These are phyloP conservation scores for Ictidomys tridecemlineatus DNA, from an alignment of 2,113 vertebrate genomes.

Conservation along the genomic window DNA sequence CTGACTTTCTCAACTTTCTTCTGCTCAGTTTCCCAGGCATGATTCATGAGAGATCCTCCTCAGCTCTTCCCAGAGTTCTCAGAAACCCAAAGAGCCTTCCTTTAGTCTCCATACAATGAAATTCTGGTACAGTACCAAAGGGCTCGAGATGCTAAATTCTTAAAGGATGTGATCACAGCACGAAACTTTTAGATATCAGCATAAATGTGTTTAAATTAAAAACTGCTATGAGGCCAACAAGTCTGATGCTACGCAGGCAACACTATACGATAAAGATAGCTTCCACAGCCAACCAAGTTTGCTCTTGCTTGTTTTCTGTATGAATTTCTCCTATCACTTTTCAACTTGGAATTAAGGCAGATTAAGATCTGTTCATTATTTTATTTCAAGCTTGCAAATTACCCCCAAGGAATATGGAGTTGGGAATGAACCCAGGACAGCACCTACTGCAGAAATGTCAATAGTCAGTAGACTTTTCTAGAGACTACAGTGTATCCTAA, in stretches of 20 bases:
- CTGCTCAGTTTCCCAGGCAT: neutral
- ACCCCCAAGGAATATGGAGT: neutral
- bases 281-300: neutral
- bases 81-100: neutral
- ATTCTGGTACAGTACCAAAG: neutral
- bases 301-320: too few species aligned
- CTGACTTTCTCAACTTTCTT: neutral
- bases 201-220: neutral
- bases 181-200: neutral
- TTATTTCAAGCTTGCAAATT: neutral
- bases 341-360: conserved; percentile 8
- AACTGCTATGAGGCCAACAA: neutral
- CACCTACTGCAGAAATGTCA: neutral
- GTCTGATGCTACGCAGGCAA: neutral
- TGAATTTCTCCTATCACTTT: neutral
- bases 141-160: neutral
- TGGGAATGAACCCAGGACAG: neutral
- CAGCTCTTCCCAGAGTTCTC: neutral
- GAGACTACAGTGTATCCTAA: neutral
- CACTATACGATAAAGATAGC: neutral
- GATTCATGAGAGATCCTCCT: neutral
- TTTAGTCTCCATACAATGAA: neutral
- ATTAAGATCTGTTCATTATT: conserved; percentile 29
- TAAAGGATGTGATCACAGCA: neutral
- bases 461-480: neutral